Conservation (phyloP, 2,888 invertebrate genomes). For the Blera fallax region DNA sequence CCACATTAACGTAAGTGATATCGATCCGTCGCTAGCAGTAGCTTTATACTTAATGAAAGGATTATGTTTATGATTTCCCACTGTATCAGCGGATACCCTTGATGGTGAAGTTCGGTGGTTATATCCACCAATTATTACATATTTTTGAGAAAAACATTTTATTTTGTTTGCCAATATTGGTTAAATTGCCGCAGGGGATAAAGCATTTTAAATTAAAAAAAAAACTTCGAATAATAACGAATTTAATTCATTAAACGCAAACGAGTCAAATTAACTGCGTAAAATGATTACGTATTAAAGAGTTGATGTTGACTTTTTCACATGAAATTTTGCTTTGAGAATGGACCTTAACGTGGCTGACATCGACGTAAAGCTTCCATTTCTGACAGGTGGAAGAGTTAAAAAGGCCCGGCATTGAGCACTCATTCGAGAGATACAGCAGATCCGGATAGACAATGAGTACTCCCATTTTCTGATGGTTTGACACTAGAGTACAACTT, state of each 20-base stretch:
- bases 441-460: too few relatives aligned
- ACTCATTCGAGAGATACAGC: too few relatives aligned
- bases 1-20: slow-evolving; percentile 55
- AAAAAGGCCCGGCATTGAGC: too few relatives aligned
- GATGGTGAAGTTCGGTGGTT: neutral
- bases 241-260: neutral
- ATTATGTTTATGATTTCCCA: slow-evolving; percentile 53
- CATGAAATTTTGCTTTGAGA: too few relatives aligned
- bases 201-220: neutral
- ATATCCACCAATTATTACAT: neutral
- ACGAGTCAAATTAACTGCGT: neutral
- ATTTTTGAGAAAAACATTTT: neutral
- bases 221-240: neutral
- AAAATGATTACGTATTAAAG: neutral
- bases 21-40: slow-evolving; percentile 26
- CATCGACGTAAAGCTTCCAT: too few relatives aligned
- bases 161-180: neutral
- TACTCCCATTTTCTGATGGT: neutral
- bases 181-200: neutral
- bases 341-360: too few relatives aligned
- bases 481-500: neutral
- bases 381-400: too few relatives aligned
- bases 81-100: slow-evolving; percentile 11
- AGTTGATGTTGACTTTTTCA: too few relatives aligned
- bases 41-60: slow-evolving; percentile 61